Percentiles rank a stretch among this genome's conserved stretches.
phyloP scores from a whole-genome alignment of 1,140 invertebrate species.

The Aradophagus sp. region DNA sequence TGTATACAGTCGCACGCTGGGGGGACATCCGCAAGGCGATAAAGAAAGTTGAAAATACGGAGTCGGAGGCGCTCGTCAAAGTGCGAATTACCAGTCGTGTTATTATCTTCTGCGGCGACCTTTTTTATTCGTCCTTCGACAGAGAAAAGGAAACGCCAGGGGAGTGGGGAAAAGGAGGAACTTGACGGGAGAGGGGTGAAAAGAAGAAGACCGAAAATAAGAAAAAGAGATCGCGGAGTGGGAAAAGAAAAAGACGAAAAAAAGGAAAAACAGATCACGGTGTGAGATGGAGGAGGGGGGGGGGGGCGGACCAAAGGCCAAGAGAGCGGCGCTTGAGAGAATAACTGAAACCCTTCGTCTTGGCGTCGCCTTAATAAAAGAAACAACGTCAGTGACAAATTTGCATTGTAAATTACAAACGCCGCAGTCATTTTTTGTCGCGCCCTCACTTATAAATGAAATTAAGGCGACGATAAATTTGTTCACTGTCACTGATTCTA shows the following conservation, averaged over 20 bases:
- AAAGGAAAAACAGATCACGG: no score
- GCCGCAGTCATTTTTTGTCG: constrained; percentile 40
- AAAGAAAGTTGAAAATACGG: constrained; percentile 64
- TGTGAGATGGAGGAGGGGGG: constrained; percentile 5
- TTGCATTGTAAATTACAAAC: constrained; percentile 55
- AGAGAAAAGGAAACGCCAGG: constrained; percentile 10
- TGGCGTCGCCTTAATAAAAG: constrained; percentile 58
- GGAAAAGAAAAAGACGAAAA: no score
- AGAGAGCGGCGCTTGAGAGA: constrained; percentile 55
- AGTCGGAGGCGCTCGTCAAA: constrained; percentile 69
- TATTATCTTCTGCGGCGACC: constrained; percentile 68
- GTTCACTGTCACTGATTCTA: constrained; percentile 54
- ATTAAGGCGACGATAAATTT: constrained; percentile 46
- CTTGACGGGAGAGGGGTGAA: no score
- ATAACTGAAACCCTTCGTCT: constrained; percentile 63
- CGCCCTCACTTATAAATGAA: constrained; percentile 43
- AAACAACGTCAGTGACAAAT: constrained; percentile 55
- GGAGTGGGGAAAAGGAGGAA: no score
- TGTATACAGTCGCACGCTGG: constrained; percentile 62
- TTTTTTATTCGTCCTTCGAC: constrained; percentile 57
- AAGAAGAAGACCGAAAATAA: no score
- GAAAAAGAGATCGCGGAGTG: no score
- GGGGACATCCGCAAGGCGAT: constrained; percentile 64
- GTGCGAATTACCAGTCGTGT: constrained; percentile 72
- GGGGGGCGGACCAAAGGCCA: constrained; percentile 3